Evolutionary conservation across 2,113 vertebrate species (phyloP).

Genomic region (Egretta garzetta): DNA sequence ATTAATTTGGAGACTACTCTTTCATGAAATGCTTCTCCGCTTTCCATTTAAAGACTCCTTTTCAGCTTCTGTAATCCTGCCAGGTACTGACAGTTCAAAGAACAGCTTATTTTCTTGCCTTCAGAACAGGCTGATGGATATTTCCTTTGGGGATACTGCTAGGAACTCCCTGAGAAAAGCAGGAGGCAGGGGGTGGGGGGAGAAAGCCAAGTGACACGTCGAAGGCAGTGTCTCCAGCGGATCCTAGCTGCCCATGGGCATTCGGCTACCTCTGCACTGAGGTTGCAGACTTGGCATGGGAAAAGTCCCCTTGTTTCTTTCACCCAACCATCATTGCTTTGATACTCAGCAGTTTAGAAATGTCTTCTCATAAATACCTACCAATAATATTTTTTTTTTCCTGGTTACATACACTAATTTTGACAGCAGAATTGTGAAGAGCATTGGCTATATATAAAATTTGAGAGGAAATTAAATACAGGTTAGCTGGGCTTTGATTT

Average conservation of each 20-base stretch:
- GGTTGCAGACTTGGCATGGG: background rate
- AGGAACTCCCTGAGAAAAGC: background rate
- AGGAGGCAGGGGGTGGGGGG: background rate
- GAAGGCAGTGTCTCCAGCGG: background rate
- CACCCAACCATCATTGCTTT: background rate
- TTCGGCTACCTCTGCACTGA: background rate
- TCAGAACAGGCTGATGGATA: background rate
- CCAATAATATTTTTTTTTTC: background rate
- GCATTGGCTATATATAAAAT: background rate
- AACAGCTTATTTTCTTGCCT: background rate
- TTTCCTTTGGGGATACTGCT: background rate
- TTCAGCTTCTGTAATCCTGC: background rate
- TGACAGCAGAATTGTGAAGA: background rate
- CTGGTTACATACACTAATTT: background rate
- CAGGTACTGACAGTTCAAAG: background rate
- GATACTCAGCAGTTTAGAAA: background rate
- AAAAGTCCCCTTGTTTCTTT: background rate
- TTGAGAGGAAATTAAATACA: background rate
- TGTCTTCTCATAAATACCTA: background rate
- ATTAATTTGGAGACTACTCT: background rate
- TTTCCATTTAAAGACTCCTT: background rate
- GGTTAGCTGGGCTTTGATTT: background rate
- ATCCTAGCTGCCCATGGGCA: background rate
- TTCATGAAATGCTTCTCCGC: background rate
- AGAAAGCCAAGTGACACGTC: background rate